phyloP scores from a whole-genome alignment of 2,113 vertebrate species.

The Actinemys pallida region DNA sequence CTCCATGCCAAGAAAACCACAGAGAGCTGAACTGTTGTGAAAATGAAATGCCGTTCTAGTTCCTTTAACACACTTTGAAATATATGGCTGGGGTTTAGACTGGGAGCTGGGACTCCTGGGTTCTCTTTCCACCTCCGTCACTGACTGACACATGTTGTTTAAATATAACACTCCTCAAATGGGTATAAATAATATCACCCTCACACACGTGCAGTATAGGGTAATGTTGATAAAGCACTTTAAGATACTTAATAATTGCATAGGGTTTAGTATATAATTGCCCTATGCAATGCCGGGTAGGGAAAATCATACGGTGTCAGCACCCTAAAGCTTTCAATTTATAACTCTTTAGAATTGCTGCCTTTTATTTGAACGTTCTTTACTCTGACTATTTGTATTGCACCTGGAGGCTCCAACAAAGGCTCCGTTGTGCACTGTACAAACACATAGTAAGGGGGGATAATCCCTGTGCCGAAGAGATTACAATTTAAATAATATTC shows the following conservation, averaged over 20 bases:
- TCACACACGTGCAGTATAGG: background rate
- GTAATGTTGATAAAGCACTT: background rate
- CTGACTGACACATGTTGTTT: background rate
- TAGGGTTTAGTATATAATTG: background rate
- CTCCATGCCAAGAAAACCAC: background rate
- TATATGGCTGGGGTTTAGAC: background rate
- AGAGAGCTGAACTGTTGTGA: rapidly evolving
- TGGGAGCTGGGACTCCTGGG: background rate
- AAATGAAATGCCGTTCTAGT: background rate
- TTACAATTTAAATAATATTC: background rate
- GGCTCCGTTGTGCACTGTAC: background rate
- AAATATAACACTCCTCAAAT: background rate
- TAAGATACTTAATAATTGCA: background rate
- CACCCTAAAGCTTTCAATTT: background rate
- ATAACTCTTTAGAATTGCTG: background rate
- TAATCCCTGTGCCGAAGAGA: background rate
- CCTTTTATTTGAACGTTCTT: background rate
- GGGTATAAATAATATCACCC: background rate
- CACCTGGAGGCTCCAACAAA: background rate
- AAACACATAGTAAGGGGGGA: background rate
- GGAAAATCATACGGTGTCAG: background rate
- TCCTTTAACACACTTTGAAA: background rate
- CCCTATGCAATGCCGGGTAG: background rate
- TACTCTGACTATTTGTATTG: background rate
- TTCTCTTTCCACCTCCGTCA: background rate